phyloP scores from a whole-genome alignment of 2,888 invertebrate species.

The Brachycybe producta region DNA sequence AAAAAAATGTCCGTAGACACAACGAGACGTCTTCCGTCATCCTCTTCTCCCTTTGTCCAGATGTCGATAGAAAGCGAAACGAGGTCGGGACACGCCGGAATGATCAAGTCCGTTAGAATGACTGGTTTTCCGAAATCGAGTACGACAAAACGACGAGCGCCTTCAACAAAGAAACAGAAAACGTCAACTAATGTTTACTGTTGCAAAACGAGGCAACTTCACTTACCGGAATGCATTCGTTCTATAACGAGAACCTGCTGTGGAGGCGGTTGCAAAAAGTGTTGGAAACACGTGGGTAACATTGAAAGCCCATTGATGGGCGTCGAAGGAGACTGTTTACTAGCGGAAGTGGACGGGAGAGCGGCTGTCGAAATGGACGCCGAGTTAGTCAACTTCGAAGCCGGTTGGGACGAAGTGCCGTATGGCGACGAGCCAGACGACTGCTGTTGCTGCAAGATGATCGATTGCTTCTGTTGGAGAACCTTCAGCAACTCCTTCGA shows the following conservation, averaged over 20 bases:
- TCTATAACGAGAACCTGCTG: constrained; percentile 74
- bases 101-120: constrained; percentile 62
- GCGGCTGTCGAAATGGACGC: too few species aligned
- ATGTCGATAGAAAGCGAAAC: constrained; percentile 78
- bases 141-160: constrained; percentile 80
- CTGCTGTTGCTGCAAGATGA: too few species aligned
- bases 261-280: constrained; percentile 65
- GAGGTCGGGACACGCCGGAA: constrained; percentile 37
- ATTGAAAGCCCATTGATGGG: constrained; percentile 16
- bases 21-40: constrained; percentile 68
- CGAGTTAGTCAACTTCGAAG: not conserved
- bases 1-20: constrained; percentile 76
- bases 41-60: constrained; percentile 76
- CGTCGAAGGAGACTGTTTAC: not conserved
- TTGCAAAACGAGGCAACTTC: not conserved
- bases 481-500: not conserved
- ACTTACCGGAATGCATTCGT: constrained; percentile 68
- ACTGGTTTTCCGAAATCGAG: constrained; percentile 80
- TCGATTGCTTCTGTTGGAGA: not conserved
- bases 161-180: constrained; percentile 24
- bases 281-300: too few species aligned
- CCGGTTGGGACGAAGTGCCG: too few species aligned
- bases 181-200: not conserved
- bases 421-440: too few species aligned
- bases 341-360: not conserved